These are phyloP conservation scores for Horisme vitalbata DNA, from an alignment of 2,888 invertebrate species.

Conservation along the genomic window DNA sequence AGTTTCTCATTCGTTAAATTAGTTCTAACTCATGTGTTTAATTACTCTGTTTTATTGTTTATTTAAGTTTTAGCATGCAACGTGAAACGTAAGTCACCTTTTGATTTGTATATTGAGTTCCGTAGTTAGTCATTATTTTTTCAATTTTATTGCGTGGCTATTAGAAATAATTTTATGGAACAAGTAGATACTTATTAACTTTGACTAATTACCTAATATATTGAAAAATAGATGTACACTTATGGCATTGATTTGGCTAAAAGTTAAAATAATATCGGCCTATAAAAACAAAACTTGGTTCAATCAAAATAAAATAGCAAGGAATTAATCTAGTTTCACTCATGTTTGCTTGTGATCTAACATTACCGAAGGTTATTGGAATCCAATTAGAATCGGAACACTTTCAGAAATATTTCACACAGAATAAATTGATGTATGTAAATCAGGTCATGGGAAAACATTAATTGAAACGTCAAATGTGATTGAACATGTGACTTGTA, in stretches of 20 bases:
- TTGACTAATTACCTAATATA: too few relatives aligned
- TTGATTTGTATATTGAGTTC: constrained; percentile 14
- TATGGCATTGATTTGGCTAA: too few relatives aligned
- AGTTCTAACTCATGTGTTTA: too few relatives aligned
- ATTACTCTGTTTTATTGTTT: too few relatives aligned
- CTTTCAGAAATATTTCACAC: constrained; percentile 1
- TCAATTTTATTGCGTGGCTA: too few relatives aligned
- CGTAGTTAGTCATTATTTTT: too few relatives aligned
- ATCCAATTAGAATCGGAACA: background rate
- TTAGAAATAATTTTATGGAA: too few relatives aligned
- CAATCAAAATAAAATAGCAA: background rate
- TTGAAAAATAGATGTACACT: too few relatives aligned
- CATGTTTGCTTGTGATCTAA: constrained; percentile 1
- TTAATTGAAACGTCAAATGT: constrained; percentile 19
- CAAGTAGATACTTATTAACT: too few relatives aligned
- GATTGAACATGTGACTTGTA: constrained; percentile 9
- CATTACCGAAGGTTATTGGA: constrained; percentile 2
- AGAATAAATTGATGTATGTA: constrained; percentile 7
- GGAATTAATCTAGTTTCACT: background rate
- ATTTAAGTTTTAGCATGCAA: constrained; percentile 7
- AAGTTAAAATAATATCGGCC: too few relatives aligned
- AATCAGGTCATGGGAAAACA: constrained; percentile 19
- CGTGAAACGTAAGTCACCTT: constrained; percentile 30
- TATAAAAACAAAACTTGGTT: too few relatives aligned
- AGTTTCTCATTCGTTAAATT: too few relatives aligned